A percentile compares a stretch with the other conserved stretches of the same genome.
phyloP scores from a whole-genome alignment of 2,888 invertebrate species.

The Nomada ruficornis region DNA sequence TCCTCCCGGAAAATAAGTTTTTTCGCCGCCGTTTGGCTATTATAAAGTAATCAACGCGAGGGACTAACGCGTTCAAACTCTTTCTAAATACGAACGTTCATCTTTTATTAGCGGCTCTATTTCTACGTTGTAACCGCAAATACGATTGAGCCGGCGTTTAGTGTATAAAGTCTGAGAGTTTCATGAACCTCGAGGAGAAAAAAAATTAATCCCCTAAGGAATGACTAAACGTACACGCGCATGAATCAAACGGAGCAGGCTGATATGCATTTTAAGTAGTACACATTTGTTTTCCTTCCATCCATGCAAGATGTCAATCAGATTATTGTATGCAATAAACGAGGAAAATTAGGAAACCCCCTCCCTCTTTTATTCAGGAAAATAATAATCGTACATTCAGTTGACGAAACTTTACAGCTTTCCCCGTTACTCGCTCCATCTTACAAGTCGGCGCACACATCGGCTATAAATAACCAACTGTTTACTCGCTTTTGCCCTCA shows the following conservation, averaged over 20 bases:
- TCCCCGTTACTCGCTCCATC: conserved; percentile 74
- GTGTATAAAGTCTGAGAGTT: not conserved
- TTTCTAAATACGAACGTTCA: conserved; percentile 27
- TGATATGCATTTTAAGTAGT: not conserved
- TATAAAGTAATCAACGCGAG: conserved; percentile 54
- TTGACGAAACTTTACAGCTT: conserved; percentile 62
- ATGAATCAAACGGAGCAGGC: not conserved
- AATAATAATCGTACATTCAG: conserved; percentile 24
- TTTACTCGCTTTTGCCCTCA: conserved; percentile 73
- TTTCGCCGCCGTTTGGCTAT: conserved; percentile 54
- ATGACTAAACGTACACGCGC: not conserved
- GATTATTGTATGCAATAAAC: not conserved
- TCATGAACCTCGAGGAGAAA: not conserved
- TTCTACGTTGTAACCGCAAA: conserved; percentile 37
- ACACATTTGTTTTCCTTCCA: not conserved
- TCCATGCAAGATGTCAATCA: not conserved
- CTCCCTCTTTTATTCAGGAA: not conserved
- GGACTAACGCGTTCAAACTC: conserved; percentile 5
- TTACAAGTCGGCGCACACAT: conserved; percentile 66
- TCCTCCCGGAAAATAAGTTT: conserved; percentile 37
- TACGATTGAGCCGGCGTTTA: conserved; percentile 32
- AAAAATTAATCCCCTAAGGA: not conserved
- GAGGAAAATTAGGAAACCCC: not conserved
- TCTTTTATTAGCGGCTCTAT: conserved; percentile 29
- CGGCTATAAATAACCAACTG: conserved; percentile 75